Evolutionary conservation across 2,113 vertebrate genomes (phyloP).

Genomic region (Albula goreensis): DNA sequence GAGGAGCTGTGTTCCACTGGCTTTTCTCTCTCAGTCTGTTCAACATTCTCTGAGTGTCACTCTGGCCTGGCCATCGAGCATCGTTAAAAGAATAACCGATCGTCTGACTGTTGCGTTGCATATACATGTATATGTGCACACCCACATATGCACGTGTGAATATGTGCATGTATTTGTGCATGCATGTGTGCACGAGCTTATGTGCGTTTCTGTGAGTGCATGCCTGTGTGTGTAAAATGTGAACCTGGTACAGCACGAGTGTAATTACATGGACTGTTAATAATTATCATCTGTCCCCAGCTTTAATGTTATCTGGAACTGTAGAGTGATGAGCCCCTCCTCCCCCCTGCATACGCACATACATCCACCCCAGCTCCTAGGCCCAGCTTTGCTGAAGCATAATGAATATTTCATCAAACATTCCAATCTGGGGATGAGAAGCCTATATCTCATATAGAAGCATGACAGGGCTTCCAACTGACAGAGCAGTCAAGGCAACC

Average conservation of each 20-base stretch:
- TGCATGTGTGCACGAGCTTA: background rate
- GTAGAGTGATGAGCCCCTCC: background rate
- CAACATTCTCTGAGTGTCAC: background rate
- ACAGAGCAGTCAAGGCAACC: conserved; percentile 3
- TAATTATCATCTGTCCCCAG: background rate
- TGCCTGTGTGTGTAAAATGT: conserved; percentile 10
- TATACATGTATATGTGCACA: background rate
- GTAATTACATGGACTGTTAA: background rate
- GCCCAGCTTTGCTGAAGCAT: conserved; percentile 36
- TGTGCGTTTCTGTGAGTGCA: background rate
- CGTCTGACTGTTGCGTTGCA: too few relatives aligned
- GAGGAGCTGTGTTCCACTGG: too few relatives aligned
- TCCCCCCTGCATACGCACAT: background rate
- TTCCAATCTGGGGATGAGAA: conserved; percentile 32
- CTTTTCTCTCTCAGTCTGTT: background rate
- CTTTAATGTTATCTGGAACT: conserved; percentile 16
- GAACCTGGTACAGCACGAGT: background rate
- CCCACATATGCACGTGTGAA: background rate
- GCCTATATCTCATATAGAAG: conserved; percentile 40
- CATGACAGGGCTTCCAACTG: conserved; percentile 24
- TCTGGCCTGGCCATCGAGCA: background rate
- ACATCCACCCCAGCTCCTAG: conserved; percentile 20
- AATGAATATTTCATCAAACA: conserved; percentile 63
- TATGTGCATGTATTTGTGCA: background rate
- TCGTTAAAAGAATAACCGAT: too few relatives aligned